These are phyloP conservation scores for Poeciliopsis gracilis DNA, from an alignment of 2,797 vertebrate genomes.

Conservation along the genomic window DNA sequence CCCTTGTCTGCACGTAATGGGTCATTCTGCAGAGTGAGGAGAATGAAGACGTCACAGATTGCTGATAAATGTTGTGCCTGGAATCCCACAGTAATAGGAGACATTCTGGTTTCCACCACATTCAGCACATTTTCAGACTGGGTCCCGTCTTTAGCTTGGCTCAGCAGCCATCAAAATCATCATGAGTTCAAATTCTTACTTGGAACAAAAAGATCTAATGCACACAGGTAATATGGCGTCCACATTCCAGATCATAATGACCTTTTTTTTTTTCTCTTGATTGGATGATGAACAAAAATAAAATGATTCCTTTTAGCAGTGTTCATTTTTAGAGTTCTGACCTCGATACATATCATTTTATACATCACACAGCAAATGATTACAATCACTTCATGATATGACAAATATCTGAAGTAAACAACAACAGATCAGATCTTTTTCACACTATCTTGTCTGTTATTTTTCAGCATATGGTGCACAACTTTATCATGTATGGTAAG, in stretches of 20 bases:
- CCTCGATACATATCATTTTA: not conserved
- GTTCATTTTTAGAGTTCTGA: not conserved
- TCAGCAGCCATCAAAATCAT: conserved; percentile 39
- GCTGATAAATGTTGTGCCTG: conserved; percentile 33
- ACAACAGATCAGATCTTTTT: not conserved
- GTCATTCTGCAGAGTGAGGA: conserved; percentile 3
- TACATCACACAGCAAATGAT: not conserved
- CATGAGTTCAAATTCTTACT: conserved; percentile 21
- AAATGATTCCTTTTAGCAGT: not conserved
- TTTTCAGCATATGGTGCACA: not conserved
- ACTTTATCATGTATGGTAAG: not conserved
- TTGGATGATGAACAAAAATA: not conserved
- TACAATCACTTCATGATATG: not conserved
- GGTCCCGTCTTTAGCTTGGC: conserved; percentile 32
- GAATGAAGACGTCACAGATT: conserved; percentile 10
- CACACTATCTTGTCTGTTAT: not conserved
- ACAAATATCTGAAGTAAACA: not conserved
- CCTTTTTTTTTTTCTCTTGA: not conserved
- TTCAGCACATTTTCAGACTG: conserved; percentile 64
- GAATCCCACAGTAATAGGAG: conserved; percentile 61
- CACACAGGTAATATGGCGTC: not conserved
- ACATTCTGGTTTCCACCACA: conserved; percentile 59
- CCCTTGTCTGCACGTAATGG: not conserved
- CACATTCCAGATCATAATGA: not conserved
- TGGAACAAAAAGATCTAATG: conserved; percentile 18